Conservation (phyloP, 1,140 invertebrate species). For the Leptinotarsa lineolata region DNA sequence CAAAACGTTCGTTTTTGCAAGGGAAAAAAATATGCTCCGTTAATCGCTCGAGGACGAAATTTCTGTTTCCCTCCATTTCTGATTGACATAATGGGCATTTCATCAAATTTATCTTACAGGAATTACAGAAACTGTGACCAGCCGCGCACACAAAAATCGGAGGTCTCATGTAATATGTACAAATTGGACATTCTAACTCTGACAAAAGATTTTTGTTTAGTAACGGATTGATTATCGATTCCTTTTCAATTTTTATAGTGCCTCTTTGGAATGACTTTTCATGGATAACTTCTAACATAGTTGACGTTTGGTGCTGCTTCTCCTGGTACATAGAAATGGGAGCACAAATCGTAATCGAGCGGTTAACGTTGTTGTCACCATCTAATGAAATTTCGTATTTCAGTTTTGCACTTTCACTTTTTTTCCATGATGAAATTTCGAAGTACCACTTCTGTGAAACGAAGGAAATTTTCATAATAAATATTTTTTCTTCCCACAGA, state of each 20-base stretch:
- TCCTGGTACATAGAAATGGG: not conserved
- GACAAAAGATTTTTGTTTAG: slow-evolving; percentile 21
- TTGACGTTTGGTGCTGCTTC: not conserved
- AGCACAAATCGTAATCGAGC: not conserved
- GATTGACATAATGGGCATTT: slow-evolving; percentile 38
- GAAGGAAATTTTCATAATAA: not conserved
- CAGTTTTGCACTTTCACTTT: not conserved
- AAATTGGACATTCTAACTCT: slow-evolving; percentile 43
- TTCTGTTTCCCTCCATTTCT: slow-evolving; percentile 30
- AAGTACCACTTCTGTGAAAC: not conserved
- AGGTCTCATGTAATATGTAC: slow-evolving; percentile 36
- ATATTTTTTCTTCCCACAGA: not conserved
- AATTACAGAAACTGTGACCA: slow-evolving; percentile 41
- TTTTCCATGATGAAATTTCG: not conserved
- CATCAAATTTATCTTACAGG: slow-evolving; percentile 28
- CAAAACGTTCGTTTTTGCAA: slow-evolving; percentile 28
- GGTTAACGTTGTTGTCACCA: too few relatives aligned
- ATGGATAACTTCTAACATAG: not conserved
- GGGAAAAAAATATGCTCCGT: slow-evolving; percentile 36
- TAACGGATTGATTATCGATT: not conserved
- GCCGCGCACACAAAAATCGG: slow-evolving; percentile 37
- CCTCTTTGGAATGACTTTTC: too few relatives aligned
- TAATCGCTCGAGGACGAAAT: slow-evolving; percentile 33
- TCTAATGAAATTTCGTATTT: not conserved
- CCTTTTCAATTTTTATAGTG: not conserved